Evolutionary conservation across 1,140 invertebrate genomes (phyloP).

Genomic region (Listronotus bonariensis): DNA sequence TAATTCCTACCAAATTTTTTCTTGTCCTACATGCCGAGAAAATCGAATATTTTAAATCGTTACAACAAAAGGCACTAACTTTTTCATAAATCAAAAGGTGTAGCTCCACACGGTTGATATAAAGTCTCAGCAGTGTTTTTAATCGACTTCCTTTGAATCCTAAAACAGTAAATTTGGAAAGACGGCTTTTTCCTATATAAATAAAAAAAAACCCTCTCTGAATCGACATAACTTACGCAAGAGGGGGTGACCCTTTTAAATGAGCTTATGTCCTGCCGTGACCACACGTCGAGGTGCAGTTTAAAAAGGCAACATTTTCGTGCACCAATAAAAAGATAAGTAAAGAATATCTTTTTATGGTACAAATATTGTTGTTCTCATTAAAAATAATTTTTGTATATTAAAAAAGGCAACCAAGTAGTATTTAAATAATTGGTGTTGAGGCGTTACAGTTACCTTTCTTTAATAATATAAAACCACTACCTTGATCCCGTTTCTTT

Average conservation of each 20-base stretch:
- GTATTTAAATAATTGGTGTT: too few relatives aligned
- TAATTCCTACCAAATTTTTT: too few relatives aligned
- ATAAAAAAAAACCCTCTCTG: slow-evolving; percentile 21
- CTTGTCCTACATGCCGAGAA: too few relatives aligned
- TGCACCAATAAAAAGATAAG: slow-evolving; percentile 9
- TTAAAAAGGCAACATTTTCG: not conserved
- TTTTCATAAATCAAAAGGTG: slow-evolving; percentile 17
- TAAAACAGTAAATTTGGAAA: slow-evolving; percentile 29
- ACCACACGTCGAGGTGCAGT: slow-evolving; percentile 17
- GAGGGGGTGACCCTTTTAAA: slow-evolving; percentile 32
- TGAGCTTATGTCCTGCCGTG: slow-evolving; percentile 28
- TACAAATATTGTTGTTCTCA: too few relatives aligned
- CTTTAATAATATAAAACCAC: too few relatives aligned
- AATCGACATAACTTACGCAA: slow-evolving; percentile 32
- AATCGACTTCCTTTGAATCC: slow-evolving; percentile 26
- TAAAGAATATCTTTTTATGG: too few relatives aligned
- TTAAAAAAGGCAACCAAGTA: too few relatives aligned
- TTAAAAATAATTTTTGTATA: too few relatives aligned
- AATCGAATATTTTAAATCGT: not conserved
- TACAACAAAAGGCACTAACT: slow-evolving; percentile 2
- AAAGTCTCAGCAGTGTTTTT: slow-evolving; percentile 15
- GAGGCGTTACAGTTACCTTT: too few relatives aligned
- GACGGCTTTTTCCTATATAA: slow-evolving; percentile 18
- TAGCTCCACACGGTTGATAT: not conserved
- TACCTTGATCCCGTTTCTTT: too few relatives aligned